These are phyloP conservation scores for Orthonychiurus folsomi DNA, from an alignment of 2,888 invertebrate species.

Conservation along the genomic window DNA sequence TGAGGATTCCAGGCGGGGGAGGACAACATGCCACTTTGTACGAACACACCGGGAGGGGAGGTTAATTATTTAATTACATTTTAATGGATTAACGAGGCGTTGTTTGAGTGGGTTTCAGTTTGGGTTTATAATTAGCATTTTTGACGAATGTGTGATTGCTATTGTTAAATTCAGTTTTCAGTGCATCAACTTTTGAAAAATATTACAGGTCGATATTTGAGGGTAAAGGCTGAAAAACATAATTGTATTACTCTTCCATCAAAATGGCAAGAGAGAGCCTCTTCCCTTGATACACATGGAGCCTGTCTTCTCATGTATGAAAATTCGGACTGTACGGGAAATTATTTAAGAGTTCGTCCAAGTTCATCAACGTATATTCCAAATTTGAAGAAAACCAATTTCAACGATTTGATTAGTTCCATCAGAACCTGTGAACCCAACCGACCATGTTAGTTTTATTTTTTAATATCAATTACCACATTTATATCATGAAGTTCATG, in stretches of 20 bases:
- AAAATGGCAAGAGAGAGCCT: conserved; percentile 9
- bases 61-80: neutral
- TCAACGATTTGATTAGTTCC: conserved; percentile 11
- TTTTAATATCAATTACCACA: neutral
- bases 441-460: neutral
- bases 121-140: neutral
- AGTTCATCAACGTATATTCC: conserved; percentile 4
- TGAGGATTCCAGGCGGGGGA: neutral
- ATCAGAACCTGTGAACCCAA: neutral
- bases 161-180: too few relatives aligned
- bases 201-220: neutral
- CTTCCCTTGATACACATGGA: conserved; percentile 10
- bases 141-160: too few relatives aligned
- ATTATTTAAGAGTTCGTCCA: conserved; percentile 1
- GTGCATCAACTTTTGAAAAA: too few relatives aligned
- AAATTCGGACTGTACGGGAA: conserved; percentile 10
- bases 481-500: too few relatives aligned
- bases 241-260: conserved; percentile 5
- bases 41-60: neutral
- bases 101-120: too few relatives aligned
- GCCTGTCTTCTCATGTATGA: conserved; percentile 5
- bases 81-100: too few relatives aligned
- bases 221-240: neutral
- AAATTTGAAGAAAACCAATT: conserved; percentile 7
- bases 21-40: neutral